These are phyloP conservation scores for Bubo scandiacus DNA, from an alignment of 2,113 vertebrate species.

Conservation along the genomic window DNA sequence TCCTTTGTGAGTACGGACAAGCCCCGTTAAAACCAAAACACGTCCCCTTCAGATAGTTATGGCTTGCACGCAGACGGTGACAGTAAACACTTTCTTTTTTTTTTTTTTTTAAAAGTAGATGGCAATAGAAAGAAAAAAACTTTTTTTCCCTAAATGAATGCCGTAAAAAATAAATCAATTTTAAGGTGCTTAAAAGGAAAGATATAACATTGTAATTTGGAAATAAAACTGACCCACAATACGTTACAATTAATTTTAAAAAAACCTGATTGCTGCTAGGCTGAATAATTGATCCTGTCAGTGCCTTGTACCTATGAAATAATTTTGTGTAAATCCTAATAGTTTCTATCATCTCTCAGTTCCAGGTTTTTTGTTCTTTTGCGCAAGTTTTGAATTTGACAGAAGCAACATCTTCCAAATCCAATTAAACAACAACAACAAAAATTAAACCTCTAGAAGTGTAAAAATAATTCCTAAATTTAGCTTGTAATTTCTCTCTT, in stretches of 20 bases:
- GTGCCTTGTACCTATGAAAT: neutral
- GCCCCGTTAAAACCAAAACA: neutral
- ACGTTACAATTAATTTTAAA: neutral
- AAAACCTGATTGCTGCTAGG: neutral
- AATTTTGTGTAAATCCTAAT: neutral
- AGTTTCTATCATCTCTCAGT: neutral
- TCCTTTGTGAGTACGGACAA: neutral
- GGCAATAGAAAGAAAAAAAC: neutral
- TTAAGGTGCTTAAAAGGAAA: neutral
- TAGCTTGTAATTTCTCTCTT: neutral
- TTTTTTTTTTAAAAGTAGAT: neutral
- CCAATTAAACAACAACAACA: neutral
- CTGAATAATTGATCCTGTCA: neutral
- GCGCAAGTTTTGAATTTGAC: neutral
- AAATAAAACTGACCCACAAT: neutral
- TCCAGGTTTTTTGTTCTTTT: neutral
- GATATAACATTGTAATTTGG: neutral
- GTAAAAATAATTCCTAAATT: neutral
- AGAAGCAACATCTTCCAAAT: neutral
- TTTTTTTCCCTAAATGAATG: neutral
- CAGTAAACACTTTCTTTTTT: neutral
- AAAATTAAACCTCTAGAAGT: neutral
- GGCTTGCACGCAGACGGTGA: neutral
- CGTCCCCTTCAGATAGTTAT: neutral
- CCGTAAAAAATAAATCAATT: neutral